Percentiles rank a stretch among this genome's conserved stretches.
phyloP scores from a whole-genome alignment of 2,888 invertebrate genomes.

The Euplagia quadripunctaria region DNA sequence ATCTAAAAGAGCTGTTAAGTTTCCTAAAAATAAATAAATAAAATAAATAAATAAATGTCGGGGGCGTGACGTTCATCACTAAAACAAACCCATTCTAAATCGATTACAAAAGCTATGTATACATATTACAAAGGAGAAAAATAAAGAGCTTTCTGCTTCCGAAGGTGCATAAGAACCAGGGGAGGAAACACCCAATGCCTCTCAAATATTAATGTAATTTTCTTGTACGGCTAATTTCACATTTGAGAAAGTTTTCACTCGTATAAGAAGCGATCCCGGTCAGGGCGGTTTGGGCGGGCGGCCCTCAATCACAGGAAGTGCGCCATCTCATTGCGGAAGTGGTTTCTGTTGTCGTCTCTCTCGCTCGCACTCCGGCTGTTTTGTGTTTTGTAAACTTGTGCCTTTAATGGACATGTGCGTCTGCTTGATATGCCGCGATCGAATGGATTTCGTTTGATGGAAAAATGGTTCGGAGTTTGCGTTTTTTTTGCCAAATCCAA shows the following conservation, averaged over 20 bases:
- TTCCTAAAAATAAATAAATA: no score
- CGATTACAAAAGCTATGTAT: background rate
- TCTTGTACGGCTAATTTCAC: slow-evolving; percentile 54
- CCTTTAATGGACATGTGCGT: slow-evolving; percentile 72
- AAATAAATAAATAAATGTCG: no score
- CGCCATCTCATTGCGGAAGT: slow-evolving; percentile 88
- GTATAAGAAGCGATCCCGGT: slow-evolving; percentile 49
- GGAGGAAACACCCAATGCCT: slow-evolving; percentile 18
- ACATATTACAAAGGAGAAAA: background rate
- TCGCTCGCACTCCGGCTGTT: slow-evolving; percentile 62
- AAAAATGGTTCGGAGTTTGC: slow-evolving; percentile 50
- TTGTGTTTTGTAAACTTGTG: slow-evolving; percentile 76
- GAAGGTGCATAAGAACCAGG: slow-evolving; percentile 5
- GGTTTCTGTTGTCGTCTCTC: slow-evolving; percentile 81
- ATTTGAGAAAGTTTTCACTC: slow-evolving; percentile 52
- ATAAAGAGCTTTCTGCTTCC: background rate
- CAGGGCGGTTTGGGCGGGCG: slow-evolving; percentile 58
- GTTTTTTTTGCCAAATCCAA: background rate
- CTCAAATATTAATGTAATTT: slow-evolving; percentile 42
- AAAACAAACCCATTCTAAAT: background rate
- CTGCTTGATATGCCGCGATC: slow-evolving; percentile 73
- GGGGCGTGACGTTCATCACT: background rate
- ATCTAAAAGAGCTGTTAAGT: no score
- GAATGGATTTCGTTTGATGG: slow-evolving; percentile 75
- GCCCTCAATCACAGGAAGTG: slow-evolving; percentile 88